phyloP scores from a whole-genome alignment of 2,797 vertebrate species.

The Ptychobarbus kaznakovi region DNA sequence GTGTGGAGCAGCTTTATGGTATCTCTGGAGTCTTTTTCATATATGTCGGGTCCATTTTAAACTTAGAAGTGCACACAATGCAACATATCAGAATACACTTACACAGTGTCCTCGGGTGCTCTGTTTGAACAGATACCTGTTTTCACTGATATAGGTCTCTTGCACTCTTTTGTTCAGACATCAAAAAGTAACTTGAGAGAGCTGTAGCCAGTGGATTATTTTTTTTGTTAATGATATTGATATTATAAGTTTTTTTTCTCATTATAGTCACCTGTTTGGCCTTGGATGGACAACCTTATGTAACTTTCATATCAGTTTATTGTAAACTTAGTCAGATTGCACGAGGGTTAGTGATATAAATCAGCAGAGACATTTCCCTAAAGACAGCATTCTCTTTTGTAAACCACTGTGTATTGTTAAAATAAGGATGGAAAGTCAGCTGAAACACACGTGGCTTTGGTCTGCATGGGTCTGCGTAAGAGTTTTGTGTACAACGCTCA shows the following conservation, averaged over 20 bases:
- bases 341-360: not conserved
- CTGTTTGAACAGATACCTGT: not conserved
- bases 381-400: not conserved
- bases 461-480: not conserved
- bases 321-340: not conserved
- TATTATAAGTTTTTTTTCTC: not conserved
- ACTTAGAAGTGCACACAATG: not conserved
- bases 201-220: slow-evolving; percentile 16
- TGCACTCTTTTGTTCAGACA: slow-evolving; percentile 21
- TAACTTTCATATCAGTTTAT: slow-evolving; percentile 35
- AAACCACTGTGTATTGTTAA: not conserved
- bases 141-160: slow-evolving; percentile 5
- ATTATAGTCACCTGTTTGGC: slow-evolving; percentile 7
- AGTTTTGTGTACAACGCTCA: not conserved
- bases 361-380: not conserved
- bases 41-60: not conserved
- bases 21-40: not conserved
- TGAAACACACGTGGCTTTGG: not conserved
- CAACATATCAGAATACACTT: not conserved
- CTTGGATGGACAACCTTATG: not conserved
- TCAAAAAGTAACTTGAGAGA: slow-evolving; percentile 30
- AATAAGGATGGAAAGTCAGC: not conserved
- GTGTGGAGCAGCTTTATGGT: not conserved
- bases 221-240: not conserved
- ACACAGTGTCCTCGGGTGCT: not conserved